Evolutionary conservation across 2,113 vertebrate genomes (phyloP).

Genomic region (Daubentonia madagascariensis): DNA sequence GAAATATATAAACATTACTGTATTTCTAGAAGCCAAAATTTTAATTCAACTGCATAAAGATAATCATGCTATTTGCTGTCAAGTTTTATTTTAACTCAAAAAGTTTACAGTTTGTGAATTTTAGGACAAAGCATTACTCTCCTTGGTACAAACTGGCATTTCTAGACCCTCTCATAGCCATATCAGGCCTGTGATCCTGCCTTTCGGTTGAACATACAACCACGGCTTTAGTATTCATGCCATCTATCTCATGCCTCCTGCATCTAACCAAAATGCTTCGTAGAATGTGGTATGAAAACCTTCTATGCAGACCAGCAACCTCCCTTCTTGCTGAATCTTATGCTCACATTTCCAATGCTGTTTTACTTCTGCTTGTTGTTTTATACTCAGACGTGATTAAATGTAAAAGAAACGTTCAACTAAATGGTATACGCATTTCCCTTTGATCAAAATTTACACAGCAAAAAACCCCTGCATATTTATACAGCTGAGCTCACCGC

Average conservation of each 20-base stretch:
- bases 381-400: constrained; percentile 59
- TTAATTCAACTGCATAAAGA: constrained; percentile 4
- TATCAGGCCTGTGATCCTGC: background rate
- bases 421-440: constrained; percentile 45
- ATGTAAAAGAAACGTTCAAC: constrained; percentile 55
- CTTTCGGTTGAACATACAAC: background rate
- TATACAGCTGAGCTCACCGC: constrained; percentile 47
- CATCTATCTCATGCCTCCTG: background rate
- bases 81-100: background rate
- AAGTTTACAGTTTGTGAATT: background rate
- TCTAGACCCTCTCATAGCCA: background rate
- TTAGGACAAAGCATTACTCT: background rate
- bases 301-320: constrained; percentile 2
- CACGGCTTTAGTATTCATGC: background rate
- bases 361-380: constrained; percentile 45
- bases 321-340: background rate
- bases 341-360: constrained; percentile 59
- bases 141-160: background rate
- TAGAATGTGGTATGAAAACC: background rate
- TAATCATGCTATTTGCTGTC: background rate
- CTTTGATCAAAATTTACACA: constrained; percentile 69
- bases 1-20: background rate
- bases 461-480: constrained; percentile 9
- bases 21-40: constrained; percentile 6
- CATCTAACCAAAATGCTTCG: background rate